These are phyloP conservation scores for Salvelinus alpinus DNA, from an alignment of 2,113 vertebrate genomes.

Conservation along the genomic window DNA sequence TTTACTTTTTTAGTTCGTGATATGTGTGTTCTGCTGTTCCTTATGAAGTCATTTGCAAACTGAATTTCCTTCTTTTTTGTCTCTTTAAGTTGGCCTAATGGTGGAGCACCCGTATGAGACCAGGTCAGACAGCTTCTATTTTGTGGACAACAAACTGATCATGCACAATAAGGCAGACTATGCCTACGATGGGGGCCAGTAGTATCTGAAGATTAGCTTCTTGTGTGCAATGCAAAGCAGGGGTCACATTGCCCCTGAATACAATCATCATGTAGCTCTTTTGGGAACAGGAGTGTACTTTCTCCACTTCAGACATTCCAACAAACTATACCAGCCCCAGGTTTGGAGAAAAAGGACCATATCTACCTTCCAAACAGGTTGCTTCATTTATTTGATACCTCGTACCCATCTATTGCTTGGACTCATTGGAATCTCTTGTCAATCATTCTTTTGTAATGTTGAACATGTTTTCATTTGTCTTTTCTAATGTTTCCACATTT, in stretches of 20 bases:
- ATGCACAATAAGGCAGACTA: constrained; percentile 99
- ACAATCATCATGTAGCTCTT: constrained; percentile 17
- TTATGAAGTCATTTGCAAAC: background rate
- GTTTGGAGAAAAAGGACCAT: constrained; percentile 30
- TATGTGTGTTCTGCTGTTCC: background rate
- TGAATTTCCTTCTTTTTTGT: background rate
- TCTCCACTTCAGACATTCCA: constrained; percentile 34
- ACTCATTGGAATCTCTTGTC: constrained; percentile 28
- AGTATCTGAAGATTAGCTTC: constrained; percentile 35
- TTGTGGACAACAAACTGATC: constrained; percentile 98
- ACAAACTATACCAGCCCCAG: constrained; percentile 25
- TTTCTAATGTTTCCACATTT: background rate
- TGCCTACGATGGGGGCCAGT: constrained; percentile 95
- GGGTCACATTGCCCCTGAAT: constrained; percentile 18
- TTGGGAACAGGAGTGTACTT: constrained; percentile 33
- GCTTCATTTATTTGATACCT: constrained; percentile 31
- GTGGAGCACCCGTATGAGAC: constrained; percentile 94
- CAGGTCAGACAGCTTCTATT: constrained; percentile 98
- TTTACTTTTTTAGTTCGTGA: no score
- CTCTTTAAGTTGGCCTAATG: constrained; percentile 87
- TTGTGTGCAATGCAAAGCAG: constrained; percentile 36
- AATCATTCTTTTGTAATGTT: constrained; percentile 19
- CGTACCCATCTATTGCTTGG: constrained; percentile 27
- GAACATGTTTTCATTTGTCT: background rate
- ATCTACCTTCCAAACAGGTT: constrained; percentile 45